These are phyloP conservation scores for Drosophila auraria DNA, from an alignment of 1,140 invertebrate genomes.

Conservation along the genomic window DNA sequence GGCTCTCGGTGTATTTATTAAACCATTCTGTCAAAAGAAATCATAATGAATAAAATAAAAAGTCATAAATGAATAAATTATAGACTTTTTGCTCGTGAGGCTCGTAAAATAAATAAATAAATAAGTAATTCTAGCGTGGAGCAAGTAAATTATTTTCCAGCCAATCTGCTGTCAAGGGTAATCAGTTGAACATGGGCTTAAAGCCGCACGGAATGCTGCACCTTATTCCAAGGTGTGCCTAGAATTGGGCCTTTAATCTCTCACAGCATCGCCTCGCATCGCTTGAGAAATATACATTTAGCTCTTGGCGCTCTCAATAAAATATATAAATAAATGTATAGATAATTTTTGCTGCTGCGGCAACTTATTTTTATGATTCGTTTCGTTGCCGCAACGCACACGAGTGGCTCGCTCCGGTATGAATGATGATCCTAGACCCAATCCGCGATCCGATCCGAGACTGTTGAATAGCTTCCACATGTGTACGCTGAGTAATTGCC, in stretches of 20 bases:
- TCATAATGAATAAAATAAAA: slow-evolving; percentile 66
- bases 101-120: slow-evolving; percentile 55
- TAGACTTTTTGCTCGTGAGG: slow-evolving; percentile 30
- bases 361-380: slow-evolving; percentile 40
- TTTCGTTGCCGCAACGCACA: slow-evolving; percentile 3
- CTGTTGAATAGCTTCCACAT: slow-evolving; percentile 20
- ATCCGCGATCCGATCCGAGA: neutral
- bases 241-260: neutral
- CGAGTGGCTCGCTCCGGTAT: neutral
- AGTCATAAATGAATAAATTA: slow-evolving; percentile 60
- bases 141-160: slow-evolving; percentile 52
- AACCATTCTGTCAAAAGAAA: slow-evolving; percentile 63
- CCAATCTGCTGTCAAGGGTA: slow-evolving; percentile 36
- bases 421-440: slow-evolving; percentile 8
- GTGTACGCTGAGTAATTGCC: slow-evolving; percentile 17
- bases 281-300: slow-evolving; percentile 31
- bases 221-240: too few species aligned
- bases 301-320: slow-evolving; percentile 35
- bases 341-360: neutral
- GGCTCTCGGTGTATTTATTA: slow-evolving; percentile 38
- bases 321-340: slow-evolving; percentile 44
- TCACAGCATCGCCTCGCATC: slow-evolving; percentile 2
- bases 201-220: neutral
- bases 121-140: slow-evolving; percentile 47
- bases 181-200: slow-evolving; percentile 14